Conservation (phyloP, 2,888 invertebrate species). For the Apamea sordens region DNA sequence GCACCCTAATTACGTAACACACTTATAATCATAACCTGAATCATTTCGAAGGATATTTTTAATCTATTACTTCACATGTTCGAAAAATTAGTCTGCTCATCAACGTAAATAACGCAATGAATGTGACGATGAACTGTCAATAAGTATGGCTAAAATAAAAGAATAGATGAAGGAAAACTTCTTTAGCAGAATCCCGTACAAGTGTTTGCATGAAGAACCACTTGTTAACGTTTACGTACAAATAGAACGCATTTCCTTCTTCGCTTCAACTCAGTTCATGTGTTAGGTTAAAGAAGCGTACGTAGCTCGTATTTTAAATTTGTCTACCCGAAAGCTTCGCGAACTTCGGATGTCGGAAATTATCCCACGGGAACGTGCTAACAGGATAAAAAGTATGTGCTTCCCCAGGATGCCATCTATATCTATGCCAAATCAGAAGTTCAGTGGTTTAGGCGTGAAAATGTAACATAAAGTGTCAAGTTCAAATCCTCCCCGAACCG, state of each 20-base stretch:
- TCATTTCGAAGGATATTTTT: background rate
- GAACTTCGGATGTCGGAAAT: no score
- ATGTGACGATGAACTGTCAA: background rate
- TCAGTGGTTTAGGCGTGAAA: no score
- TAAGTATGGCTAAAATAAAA: background rate
- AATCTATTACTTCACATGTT: background rate
- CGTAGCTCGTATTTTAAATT: background rate
- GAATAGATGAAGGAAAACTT: background rate
- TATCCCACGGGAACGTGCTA: no score
- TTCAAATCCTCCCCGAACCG: no score
- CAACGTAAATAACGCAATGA: background rate
- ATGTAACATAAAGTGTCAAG: no score
- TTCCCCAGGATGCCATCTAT: no score
- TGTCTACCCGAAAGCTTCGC: background rate
- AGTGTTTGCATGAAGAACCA: background rate
- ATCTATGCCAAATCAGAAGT: no score
- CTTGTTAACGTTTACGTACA: background rate
- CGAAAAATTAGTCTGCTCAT: background rate
- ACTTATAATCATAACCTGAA: background rate
- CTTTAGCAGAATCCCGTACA: background rate
- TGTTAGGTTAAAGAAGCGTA: background rate
- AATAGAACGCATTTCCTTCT: background rate
- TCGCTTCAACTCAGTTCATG: background rate
- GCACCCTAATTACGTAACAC: background rate
- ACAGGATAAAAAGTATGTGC: no score